Evolutionary conservation across 2,888 invertebrate species (phyloP), one percentile per base, ranked within the genome.

Genomic region (Exephanes ischioxanthus): DNA sequence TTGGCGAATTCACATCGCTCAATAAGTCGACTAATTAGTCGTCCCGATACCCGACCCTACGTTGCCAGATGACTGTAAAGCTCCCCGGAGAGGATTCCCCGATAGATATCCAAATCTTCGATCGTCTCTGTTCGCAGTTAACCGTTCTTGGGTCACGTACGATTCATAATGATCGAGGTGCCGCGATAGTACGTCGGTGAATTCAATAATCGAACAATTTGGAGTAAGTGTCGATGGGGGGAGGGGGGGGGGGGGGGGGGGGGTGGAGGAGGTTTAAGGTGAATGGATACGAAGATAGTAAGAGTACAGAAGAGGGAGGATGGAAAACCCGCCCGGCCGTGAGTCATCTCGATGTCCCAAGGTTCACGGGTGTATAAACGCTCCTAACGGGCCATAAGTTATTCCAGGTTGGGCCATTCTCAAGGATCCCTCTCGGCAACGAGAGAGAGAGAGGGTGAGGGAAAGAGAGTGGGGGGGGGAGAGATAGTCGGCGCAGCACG

Each of bases 321-420:
- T 33, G 22, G 61, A 22, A 73, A 53, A 80, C 51, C 30, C 51
- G 22, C 37, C 19, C 48, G 63, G 71, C 70, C 67, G 80, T 85
- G 85, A 83, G 82, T 85, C 80, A 80, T 85, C 85, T 68, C 72
- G 72, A 83, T 83, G 83, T 85, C 68, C 79, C 76, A 19, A 76
- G 82, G 76, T 85, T 85, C 83, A 85, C 80, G 85, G 83, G 53
- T 83, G 72, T 86, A 83, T 86, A 33, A 83, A 86, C 84, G 84
- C 80, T 86, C 68, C 86, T 86, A 88, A 88, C 86, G 86, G 84
- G 86, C 85, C 86, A 86, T 87, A 88, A 88, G 84, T 88, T 87
- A 87, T 88, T 87, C 83, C 80, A 86, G 84, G 86, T 86, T 86
- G 86, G 86, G 83, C 87, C 84, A 86, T 88, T 88, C 87, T 83